Evolutionary conservation across 1,140 invertebrate genomes (phyloP), one percentile per base, ranked within the genome.

Genomic region (Antheraea mylitta): DNA sequence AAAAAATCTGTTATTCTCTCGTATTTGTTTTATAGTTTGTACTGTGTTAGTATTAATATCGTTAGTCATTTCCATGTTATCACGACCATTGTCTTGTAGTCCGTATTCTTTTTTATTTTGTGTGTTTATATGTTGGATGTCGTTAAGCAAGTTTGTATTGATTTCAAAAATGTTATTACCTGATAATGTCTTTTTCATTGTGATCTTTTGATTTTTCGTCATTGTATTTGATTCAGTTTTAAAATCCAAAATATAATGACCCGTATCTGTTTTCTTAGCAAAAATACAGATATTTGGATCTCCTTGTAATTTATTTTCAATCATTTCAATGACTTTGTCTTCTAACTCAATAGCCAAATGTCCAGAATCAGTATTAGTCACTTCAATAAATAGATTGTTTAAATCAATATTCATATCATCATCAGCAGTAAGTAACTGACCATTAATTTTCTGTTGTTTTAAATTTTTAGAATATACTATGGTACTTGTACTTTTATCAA

Each of bases 261-360:
- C 75, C 16, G 71, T 71, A n/a, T 67, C 36, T 59, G 74, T 74
- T 73, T 73, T 74, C 63, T 71, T 74, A 48, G 82, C 67, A n/a
- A 66, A 67, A 19, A 76, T 67, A 68, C 62, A 72, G 16, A 77
- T 58, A 45, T 72, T 70, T 38, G 65, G 60, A 64, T 79, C 69
- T 37, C 74, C 60, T 66, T 70, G 36, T 10, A 64, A 71, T 64
- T 73, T 77, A 36, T 70, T 64, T 53, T 84, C 73, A 53, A 86
- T 75, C 7, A 75, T 48, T 9, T 77, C 64, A 30, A 83, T 71
- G 13, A 76, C 30, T 53, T 74, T 71, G 69, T 83, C 67, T 70
- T 86, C 70, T 64, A 84, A 59, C 37, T 73, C 77, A 9, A 82
- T 71, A 22, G 71, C 76, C 58, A 83, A 71, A 30, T 71, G 70